Percentiles rank a stretch among this genome's conserved stretches.
These are phyloP conservation scores for Hoplodrina ambigua DNA, from an alignment of 2,888 invertebrate genomes.

Conservation along the genomic window DNA sequence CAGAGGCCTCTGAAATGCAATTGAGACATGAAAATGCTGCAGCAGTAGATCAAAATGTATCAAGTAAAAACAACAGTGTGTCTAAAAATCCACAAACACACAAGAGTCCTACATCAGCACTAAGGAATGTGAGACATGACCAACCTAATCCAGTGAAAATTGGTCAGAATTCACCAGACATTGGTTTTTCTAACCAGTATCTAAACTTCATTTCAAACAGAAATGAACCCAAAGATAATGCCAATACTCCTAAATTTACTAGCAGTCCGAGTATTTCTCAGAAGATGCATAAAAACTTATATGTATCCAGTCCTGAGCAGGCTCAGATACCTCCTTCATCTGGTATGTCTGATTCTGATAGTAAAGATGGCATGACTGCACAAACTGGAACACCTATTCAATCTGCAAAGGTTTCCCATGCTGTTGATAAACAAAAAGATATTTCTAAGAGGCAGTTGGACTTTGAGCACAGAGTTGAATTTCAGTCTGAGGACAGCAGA, in stretches of 20 bases:
- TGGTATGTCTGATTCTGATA: constrained; percentile 87
- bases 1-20: constrained; percentile 74
- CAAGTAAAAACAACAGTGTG: constrained; percentile 71
- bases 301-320: constrained; percentile 88
- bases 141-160: constrained; percentile 81
- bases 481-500: constrained; percentile 88
- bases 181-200: constrained; percentile 88
- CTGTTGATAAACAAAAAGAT: constrained; percentile 84
- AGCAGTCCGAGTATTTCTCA: constrained; percentile 88
- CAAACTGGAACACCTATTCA: constrained; percentile 85
- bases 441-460: constrained; percentile 88
- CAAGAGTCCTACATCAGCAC: constrained; percentile 83
- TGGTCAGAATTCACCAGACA: constrained; percentile 83
- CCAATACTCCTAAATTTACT: constrained; percentile 88
- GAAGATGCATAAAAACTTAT: constrained; percentile 89
- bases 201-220: constrained; percentile 87
- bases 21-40: constrained; percentile 70
- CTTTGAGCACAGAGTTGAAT: constrained; percentile 85
- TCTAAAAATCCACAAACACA: constrained; percentile 74
- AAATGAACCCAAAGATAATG: constrained; percentile 89
- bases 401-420: constrained; percentile 83
- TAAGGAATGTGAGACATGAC: constrained; percentile 86
- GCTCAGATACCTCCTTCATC: constrained; percentile 88
- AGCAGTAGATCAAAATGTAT: constrained; percentile 70
- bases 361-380: constrained; percentile 87